Evolutionary conservation across 2,888 invertebrate species (phyloP), one percentile per base, ranked within the genome.

Genomic region (Apotomis capreana): DNA sequence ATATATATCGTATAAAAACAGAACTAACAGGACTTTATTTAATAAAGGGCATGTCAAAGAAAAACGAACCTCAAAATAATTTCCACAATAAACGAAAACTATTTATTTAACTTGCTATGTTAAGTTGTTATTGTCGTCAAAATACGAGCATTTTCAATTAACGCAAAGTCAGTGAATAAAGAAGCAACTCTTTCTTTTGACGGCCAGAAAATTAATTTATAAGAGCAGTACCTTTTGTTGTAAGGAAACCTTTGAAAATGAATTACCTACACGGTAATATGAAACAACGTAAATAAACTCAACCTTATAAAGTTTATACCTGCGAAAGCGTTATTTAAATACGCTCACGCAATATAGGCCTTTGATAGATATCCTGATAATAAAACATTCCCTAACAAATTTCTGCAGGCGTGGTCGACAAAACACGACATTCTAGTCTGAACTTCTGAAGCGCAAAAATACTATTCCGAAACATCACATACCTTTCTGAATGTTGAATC

Each of bases 331-430:
- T 3, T 26, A 12, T 37, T 6, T 5, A 51, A 36, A 55, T 57
- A 26, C 15, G 55, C 55, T 46, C 55, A 57, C 55, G 65, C 55
- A 57, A 65, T 44, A 37, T 55, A 40, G 40, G 10, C 13, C 3
- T 54, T 63, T 65, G 57, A 65, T 65, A 55, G 55, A 57, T 65
- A 26, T 55, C 65, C 65, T n/a, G 15, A 26, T 26, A 57, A 67
- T 57, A 58, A 46, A 49, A 55, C 40, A 40, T 40, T 40, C 64
- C 49, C 8, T 40, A n/a, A 13, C 40, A 36, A 49, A 67, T 9
- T 5, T 44, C 36, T 49, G 26, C 3, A 58, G 49, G 65, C 49
- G 65, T 46, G 65, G 57, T 67, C 49, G 36, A 5, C 36, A 46
- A 58, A 36, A 44, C 57, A 67, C 65, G 49, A 37, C 40, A 36